Percentiles rank a stretch among this genome's conserved stretches.
These are phyloP conservation scores for Dicranocentrus wangi DNA, from an alignment of 2,888 invertebrate genomes.

Conservation along the genomic window DNA sequence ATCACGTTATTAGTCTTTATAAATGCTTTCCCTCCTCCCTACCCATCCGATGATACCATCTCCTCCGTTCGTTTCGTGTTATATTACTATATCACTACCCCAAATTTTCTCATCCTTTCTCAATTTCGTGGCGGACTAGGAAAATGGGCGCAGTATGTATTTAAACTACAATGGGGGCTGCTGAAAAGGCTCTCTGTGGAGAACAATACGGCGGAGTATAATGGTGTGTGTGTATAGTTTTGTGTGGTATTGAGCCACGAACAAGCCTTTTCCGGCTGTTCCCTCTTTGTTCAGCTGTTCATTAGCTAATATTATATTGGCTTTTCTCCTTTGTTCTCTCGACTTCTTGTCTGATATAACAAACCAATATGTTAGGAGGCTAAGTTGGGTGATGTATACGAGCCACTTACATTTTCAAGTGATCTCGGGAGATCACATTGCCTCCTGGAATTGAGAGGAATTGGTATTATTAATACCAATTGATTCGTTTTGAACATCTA, in stretches of 20 bases:
- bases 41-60: neutral
- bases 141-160: too few species aligned
- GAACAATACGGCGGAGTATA: conserved; percentile 10
- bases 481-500: too few species aligned
- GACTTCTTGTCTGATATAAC: neutral
- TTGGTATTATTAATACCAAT: too few species aligned
- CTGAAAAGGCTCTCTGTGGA: neutral
- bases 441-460: too few species aligned
- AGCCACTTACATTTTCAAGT: neutral
- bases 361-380: neutral
- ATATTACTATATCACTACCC: too few species aligned
- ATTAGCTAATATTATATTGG: conserved; percentile 17
- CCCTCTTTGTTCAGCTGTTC: conserved; percentile 11
- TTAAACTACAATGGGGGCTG: neutral
- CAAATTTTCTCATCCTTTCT: neutral
- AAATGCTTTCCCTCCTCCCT: conserved; percentile 26
- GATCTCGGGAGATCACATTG: neutral
- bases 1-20: conserved; percentile 27
- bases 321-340: conserved; percentile 9
- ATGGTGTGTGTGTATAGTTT: neutral
- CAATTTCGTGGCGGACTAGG: too few species aligned
- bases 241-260: neutral
- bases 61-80: neutral
- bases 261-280: neutral
- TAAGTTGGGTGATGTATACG: neutral